Conservation (phyloP, 2,113 vertebrate species). For the Bubalus kerabau region DNA sequence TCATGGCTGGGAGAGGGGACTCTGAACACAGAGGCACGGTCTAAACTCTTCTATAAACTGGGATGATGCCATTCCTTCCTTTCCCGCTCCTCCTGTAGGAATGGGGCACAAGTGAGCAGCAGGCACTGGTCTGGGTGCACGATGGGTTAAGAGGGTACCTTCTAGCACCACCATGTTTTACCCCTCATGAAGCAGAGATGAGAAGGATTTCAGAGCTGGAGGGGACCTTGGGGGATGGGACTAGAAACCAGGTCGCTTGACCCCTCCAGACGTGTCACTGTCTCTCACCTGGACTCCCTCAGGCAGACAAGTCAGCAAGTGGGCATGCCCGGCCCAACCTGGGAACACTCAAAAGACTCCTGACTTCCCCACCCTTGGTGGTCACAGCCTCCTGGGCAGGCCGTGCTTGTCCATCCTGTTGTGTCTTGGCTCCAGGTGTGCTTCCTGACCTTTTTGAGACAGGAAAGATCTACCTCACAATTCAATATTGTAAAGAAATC, state of each 20-base stretch:
- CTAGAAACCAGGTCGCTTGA: background rate
- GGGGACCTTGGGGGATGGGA: background rate
- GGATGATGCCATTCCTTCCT: rapidly evolving
- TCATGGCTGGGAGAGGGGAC: background rate
- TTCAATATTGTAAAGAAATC: background rate
- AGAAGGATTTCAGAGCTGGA: background rate
- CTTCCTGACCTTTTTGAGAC: background rate
- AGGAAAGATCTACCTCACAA: background rate
- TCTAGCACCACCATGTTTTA: background rate
- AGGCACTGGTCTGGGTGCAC: background rate
- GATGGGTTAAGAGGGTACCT: too few relatives aligned
- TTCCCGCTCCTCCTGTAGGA: rapidly evolving
- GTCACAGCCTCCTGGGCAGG: background rate
- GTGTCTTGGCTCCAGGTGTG: background rate
- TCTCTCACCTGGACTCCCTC: background rate
- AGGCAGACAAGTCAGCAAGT: background rate
- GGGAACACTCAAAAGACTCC: rapidly evolving
- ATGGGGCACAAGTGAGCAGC: background rate
- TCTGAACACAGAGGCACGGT: background rate
- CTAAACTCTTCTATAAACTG: background rate
- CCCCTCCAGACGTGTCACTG: rapidly evolving
- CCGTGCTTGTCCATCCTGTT: rapidly evolving
- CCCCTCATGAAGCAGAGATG: rapidly evolving
- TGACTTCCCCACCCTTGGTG: rapidly evolving
- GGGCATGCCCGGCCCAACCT: rapidly evolving